Evolutionary conservation across 2,113 vertebrate genomes (phyloP).

Genomic region (Atrichornis clamosus): DNA sequence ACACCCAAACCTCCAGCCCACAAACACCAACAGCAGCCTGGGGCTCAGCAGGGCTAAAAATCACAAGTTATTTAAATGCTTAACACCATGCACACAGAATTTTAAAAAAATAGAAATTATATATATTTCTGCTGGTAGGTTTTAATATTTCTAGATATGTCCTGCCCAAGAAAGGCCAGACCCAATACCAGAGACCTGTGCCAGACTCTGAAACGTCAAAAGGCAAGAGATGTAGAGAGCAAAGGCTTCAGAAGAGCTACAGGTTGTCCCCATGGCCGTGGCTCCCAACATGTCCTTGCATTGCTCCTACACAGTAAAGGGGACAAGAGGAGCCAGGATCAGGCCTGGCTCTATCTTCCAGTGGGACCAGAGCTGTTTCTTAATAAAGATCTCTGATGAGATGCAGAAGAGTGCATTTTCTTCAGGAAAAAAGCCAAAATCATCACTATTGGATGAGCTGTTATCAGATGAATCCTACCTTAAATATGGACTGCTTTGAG

Average conservation of each 20-base stretch:
- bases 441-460: not conserved
- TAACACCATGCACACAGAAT: not conserved
- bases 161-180: not conserved
- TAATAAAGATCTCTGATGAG: not conserved
- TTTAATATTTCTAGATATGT: not conserved
- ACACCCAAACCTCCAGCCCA: not conserved
- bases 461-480: not conserved
- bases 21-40: fast-evolving
- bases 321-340: not conserved
- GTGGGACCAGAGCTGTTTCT: not conserved
- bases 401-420: not conserved
- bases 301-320: not conserved
- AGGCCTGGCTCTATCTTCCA: not conserved
- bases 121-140: not conserved
- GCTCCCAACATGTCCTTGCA: not conserved
- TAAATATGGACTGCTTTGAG: not conserved
- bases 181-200: not conserved
- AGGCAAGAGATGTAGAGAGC: not conserved
- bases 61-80: not conserved
- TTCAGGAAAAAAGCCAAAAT: not conserved
- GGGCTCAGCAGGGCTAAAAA: not conserved
- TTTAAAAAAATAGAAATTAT: not conserved
- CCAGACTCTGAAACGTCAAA: not conserved
- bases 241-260: not conserved
- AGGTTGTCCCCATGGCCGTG: fast-evolving